Base-by-base conservation (phyloP, 1,140 invertebrate species). In the Argopecten irradians region DNA sequence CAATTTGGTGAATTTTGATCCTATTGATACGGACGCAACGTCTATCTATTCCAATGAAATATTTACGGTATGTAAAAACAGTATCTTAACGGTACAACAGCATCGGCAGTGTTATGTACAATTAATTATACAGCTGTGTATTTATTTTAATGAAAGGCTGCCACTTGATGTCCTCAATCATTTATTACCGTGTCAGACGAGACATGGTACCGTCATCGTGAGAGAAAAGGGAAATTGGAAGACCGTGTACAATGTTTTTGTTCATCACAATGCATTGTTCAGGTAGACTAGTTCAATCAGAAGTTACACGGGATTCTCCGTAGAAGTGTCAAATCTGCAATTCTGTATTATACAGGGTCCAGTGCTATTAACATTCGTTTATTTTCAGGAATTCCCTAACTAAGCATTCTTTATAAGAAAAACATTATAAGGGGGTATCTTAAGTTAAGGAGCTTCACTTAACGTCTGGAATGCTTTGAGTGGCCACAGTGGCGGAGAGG, bases 51-150 rank as follows among this genome's bases (percentile, higher is more conserved):
- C n/a, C 55, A n/a, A 71, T 71, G n/a, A 71, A 71, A 71, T 71
- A 71, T 71, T 71, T 3, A 71, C 16, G 22, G 55, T 71, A 71
- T 71, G 28, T 71, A 71, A 71, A n/a, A n/a, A 71, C 55, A 71
- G n/a, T 71, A 71, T 71, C 55, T 71, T 71, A 28, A 71, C 55
- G 55, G 55, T n/a, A n/a, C 55, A n/a, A 71, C 1, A 46, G 19
- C 19, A 71, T 0, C 55, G 16, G 16, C 22, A 71, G 22, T n/a
- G 28, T 71, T 28, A 22, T 8, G 28, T 28, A 71, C 55, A 28
- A 71, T 71, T 71, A 71, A 71, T 71, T 71, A 71, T 71, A 71
- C 16, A 71, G 55, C 28, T 71, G 55, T 71, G 55, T 71, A 71
- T 71, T 71, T 71, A 71, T 71, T 71, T 71, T 71, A 71, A 71